A percentile compares a stretch with the other conserved stretches of the same genome.
Conservation (phyloP, 2,113 vertebrate genomes). For the Atrichornis clamosus region DNA sequence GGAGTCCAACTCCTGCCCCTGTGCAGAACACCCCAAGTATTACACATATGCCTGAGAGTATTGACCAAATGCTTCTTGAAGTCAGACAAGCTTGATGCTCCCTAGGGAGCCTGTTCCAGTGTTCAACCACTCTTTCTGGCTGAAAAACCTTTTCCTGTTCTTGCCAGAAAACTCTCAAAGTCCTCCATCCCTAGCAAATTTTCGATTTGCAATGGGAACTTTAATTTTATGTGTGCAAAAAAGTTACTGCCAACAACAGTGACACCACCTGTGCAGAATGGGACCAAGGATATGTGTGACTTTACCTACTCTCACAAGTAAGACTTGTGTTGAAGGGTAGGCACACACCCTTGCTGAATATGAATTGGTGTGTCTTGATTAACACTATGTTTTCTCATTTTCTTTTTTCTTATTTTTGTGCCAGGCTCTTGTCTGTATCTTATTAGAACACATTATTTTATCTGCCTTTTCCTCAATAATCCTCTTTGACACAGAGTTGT, state of each 20-base stretch:
- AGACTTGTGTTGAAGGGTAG: neutral
- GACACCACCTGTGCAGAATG: neutral
- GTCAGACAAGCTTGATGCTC: neutral
- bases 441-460: neutral
- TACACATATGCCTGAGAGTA: fast-evolving
- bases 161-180: neutral
- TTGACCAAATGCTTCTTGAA: neutral
- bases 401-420: neutral
- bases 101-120: neutral
- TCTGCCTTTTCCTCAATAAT: neutral
- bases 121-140: neutral
- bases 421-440: neutral
- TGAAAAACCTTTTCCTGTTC: neutral
- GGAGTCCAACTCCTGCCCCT: neutral
- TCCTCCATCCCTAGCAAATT: neutral
- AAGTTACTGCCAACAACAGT: neutral
- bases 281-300: neutral
- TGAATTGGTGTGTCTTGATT: neutral
- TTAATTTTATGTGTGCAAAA: neutral
- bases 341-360: neutral
- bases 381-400: neutral
- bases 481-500: neutral
- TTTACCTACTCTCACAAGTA: neutral
- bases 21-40: neutral
- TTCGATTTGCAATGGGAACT: neutral